phyloP scores from a whole-genome alignment of 2,113 vertebrate genomes.

The Misgurnus mizolepis region DNA sequence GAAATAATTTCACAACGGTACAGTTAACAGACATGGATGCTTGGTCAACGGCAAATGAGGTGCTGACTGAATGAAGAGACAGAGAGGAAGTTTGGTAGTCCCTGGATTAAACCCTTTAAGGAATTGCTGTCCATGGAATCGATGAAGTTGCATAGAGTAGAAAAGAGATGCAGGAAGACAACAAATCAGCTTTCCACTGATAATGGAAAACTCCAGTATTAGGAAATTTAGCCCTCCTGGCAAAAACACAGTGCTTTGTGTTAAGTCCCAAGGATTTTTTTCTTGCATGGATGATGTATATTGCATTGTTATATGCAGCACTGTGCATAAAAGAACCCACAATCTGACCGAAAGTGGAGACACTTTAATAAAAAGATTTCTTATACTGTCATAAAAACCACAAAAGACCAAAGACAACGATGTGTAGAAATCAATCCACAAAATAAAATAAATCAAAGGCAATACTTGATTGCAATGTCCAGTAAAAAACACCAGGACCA shows the following conservation, averaged over 20 bases:
- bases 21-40: no score
- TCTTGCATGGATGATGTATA: constrained; percentile 21
- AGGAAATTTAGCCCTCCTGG: constrained; percentile 11
- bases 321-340: constrained; percentile 19
- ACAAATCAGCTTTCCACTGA: constrained; percentile 20
- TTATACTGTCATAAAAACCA: not conserved
- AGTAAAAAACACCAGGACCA: no score
- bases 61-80: constrained; percentile 16
- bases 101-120: constrained; percentile 61
- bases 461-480: no score
- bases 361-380: not conserved
- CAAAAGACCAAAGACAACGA: not conserved
- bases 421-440: no score
- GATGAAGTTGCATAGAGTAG: constrained; percentile 78
- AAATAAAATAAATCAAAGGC: no score
- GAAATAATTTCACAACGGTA: constrained; percentile 50
- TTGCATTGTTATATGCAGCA: constrained; percentile 34
- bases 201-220: constrained; percentile 12
- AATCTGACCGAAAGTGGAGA: not conserved
- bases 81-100: constrained; percentile 27
- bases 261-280: constrained; percentile 7
- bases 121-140: constrained; percentile 60
- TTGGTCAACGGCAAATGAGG: not conserved
- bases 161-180: constrained; percentile 19
- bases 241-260: constrained; percentile 28